Percentiles rank a stretch among this genome's conserved stretches.
These are phyloP conservation scores for Protonemura montana DNA, from an alignment of 2,888 invertebrate genomes.

Conservation along the genomic window DNA sequence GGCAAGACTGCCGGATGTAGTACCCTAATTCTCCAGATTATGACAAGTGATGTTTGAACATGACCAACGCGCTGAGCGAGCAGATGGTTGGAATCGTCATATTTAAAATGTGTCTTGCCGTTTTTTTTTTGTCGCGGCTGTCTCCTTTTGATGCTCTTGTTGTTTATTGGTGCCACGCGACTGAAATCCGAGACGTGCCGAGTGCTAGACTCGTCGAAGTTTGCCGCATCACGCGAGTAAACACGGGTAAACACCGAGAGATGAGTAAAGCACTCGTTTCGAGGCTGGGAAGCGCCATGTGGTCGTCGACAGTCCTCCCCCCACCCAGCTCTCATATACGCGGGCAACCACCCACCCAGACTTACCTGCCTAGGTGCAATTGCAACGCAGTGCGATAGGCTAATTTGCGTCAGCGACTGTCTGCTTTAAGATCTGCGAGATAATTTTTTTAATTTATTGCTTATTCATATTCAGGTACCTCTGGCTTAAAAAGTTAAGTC, in stretches of 20 bases:
- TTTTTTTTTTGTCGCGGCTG: not conserved
- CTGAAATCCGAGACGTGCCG: not conserved
- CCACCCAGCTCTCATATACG: too few species aligned
- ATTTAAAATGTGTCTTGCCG: not conserved
- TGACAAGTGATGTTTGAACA: constrained; percentile 7
- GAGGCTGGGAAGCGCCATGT: not conserved
- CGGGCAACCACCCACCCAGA: too few species aligned
- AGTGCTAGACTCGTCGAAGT: not conserved
- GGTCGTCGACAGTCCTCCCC: not conserved
- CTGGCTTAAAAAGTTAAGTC: not conserved
- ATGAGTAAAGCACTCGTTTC: not conserved
- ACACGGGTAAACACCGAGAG: not conserved
- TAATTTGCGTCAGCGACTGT: not conserved
- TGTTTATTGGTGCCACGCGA: constrained; percentile 12
- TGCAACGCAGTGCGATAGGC: not conserved
- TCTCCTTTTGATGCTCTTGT: not conserved
- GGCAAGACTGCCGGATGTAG: not conserved
- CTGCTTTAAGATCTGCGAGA: not conserved
- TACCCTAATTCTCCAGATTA: constrained; percentile 5
- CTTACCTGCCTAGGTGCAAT: too few species aligned
- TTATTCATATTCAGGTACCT: not conserved
- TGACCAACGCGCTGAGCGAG: not conserved
- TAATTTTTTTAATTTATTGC: not conserved
- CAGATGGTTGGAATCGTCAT: not conserved
- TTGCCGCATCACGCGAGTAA: not conserved